Percentiles rank a stretch among this genome's conserved stretches.
Conservation (phyloP, 2,113 vertebrate genomes). For the Rhizomys pruinosus region DNA sequence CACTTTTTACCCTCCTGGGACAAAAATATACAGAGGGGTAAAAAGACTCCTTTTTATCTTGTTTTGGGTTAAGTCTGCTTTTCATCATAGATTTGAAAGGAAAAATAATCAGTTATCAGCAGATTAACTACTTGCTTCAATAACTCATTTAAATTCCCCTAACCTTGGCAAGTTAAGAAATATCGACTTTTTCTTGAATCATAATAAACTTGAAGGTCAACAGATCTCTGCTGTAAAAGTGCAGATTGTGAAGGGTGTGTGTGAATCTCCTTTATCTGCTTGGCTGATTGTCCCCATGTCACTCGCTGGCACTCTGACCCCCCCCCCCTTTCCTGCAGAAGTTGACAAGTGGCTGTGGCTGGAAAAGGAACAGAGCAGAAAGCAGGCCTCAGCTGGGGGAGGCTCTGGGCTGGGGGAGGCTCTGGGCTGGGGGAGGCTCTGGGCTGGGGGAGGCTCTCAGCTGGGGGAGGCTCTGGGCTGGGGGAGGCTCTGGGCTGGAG, state of each 20-base stretch:
- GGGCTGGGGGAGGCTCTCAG: too few species aligned
- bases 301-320: conserved; percentile 65
- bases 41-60: conserved; percentile 25
- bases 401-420: neutral
- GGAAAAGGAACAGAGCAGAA: neutral
- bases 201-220: conserved; percentile 88
- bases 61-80: conserved; percentile 79
- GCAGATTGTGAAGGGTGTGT: conserved; percentile 49
- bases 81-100: conserved; percentile 84
- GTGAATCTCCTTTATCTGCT: conserved; percentile 78
- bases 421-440: neutral
- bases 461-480: neutral
- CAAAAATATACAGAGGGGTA: conserved; percentile 51
- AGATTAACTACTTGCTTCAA: conserved; percentile 87
- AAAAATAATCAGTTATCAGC: conserved; percentile 78
- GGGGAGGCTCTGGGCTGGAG: neutral
- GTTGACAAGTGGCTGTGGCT: neutral
- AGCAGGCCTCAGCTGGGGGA: too few species aligned
- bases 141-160: conserved; percentile 88
- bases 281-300: conserved; percentile 85
- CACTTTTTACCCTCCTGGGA: neutral
- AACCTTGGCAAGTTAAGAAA: conserved; percentile 81
- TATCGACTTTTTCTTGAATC: conserved; percentile 86
- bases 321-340: conserved; percentile 79
- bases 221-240: conserved; percentile 77